A percentile compares a stretch with the other conserved stretches of the same genome.
Evolutionary conservation across 2,113 vertebrate genomes (phyloP).

Genomic region (Pollachius pollachius): DNA sequence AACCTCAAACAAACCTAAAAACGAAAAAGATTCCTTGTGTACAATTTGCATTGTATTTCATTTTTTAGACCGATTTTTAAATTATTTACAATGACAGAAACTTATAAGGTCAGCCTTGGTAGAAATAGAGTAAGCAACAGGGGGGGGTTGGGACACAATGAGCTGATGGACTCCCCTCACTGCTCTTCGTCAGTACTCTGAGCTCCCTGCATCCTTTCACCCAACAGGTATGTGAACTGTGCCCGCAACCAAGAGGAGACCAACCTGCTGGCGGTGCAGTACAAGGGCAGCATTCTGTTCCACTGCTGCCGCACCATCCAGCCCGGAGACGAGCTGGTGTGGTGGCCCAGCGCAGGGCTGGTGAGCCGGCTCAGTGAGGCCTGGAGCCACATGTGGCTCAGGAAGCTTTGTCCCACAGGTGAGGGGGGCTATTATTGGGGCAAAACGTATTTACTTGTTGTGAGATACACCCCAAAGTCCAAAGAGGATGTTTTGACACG

Average conservation of each 20-base stretch:
- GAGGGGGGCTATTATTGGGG: not conserved
- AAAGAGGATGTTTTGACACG: not conserved
- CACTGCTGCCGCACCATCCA: slow-evolving; percentile 67
- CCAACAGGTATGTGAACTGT: slow-evolving; percentile 65
- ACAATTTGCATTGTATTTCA: too few relatives aligned
- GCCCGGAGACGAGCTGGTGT: slow-evolving; percentile 70
- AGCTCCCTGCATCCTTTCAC: not conserved
- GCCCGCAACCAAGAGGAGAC: slow-evolving; percentile 65
- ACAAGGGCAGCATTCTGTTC: slow-evolving; percentile 67
- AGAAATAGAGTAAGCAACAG: too few relatives aligned
- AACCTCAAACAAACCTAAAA: too few relatives aligned
- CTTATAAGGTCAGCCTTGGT: too few relatives aligned
- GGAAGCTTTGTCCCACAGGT: slow-evolving; percentile 61
- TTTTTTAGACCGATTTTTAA: too few relatives aligned
- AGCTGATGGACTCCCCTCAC: too few relatives aligned
- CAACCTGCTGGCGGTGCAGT: slow-evolving; percentile 72
- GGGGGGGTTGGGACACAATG: too few relatives aligned
- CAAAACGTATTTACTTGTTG: not conserved
- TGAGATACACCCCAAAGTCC: too few relatives aligned
- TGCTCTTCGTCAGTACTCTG: not conserved
- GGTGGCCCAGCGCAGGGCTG: slow-evolving; percentile 71
- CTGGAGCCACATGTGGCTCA: slow-evolving; percentile 67
- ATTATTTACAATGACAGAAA: too few relatives aligned
- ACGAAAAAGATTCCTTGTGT: too few relatives aligned
- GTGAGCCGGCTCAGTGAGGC: slow-evolving; percentile 50